These are phyloP conservation scores for Poecile montanus DNA, from an alignment of 2,797 vertebrate genomes.

Conservation along the genomic window DNA sequence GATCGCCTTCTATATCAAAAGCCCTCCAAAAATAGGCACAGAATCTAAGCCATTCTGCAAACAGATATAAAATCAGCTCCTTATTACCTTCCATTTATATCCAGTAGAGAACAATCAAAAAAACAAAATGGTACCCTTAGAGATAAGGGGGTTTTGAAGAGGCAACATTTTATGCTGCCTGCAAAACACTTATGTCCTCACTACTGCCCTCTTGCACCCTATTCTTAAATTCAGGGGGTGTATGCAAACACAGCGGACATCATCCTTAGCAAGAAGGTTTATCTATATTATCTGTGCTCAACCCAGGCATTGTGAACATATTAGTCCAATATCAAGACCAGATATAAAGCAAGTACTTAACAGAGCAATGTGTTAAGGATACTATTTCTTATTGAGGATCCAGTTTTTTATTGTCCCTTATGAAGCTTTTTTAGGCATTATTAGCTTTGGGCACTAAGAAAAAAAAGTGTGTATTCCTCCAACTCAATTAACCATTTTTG, in stretches of 20 bases:
- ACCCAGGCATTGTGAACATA: background rate
- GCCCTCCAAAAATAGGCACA: background rate
- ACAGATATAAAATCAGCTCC: background rate
- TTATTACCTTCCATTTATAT: background rate
- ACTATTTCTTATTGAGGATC: background rate
- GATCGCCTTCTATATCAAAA: background rate
- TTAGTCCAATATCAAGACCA: background rate
- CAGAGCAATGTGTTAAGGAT: background rate
- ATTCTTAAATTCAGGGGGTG: background rate
- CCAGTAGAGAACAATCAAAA: background rate
- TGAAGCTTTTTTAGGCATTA: background rate
- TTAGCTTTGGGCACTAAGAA: background rate
- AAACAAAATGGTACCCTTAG: background rate
- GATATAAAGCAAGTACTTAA: background rate
- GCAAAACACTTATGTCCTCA: background rate
- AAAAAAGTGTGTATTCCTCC: fast-evolving
- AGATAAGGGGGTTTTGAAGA: background rate
- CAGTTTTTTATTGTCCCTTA: background rate
- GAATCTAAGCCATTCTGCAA: background rate
- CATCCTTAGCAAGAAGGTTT: background rate
- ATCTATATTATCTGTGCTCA: background rate
- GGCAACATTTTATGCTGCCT: background rate
- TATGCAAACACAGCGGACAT: background rate
- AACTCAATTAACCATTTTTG: background rate
- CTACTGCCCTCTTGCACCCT: background rate